Percentiles rank a stretch among this genome's conserved stretches.
These are phyloP conservation scores for Xestia rhomboidea DNA, from an alignment of 2,888 invertebrate genomes.

Conservation along the genomic window DNA sequence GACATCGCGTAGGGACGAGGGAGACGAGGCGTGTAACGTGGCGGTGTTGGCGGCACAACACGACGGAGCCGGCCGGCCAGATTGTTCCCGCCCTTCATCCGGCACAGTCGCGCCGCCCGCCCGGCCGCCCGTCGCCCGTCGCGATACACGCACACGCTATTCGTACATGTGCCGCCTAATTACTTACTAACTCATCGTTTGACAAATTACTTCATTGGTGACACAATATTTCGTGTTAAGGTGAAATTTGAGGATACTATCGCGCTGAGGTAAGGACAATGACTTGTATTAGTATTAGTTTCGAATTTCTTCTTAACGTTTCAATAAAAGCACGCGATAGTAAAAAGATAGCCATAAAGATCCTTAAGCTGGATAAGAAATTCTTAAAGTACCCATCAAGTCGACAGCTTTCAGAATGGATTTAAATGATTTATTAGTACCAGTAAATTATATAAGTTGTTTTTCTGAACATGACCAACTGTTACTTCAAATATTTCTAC, in stretches of 20 bases:
- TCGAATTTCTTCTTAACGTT: constrained; percentile 67
- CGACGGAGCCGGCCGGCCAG: constrained; percentile 69
- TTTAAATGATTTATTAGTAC: constrained; percentile 17
- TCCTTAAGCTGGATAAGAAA: constrained; percentile 68
- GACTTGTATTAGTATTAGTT: constrained; percentile 68
- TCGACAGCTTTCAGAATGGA: constrained; percentile 17
- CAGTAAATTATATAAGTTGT: background rate
- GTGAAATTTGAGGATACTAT: constrained; percentile 67
- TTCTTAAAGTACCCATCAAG: constrained; percentile 45
- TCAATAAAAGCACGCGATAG: constrained; percentile 74
- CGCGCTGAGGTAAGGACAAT: constrained; percentile 71
- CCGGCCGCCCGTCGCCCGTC: constrained; percentile 64
- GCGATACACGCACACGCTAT: constrained; percentile 63
- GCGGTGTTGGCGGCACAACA: constrained; percentile 53
- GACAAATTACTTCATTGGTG: constrained; percentile 69
- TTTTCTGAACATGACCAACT: background rate
- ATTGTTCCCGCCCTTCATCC: constrained; percentile 76
- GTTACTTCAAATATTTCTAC: constrained; percentile 4
- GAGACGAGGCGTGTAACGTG: constrained; percentile 48
- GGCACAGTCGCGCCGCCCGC: constrained; percentile 74
- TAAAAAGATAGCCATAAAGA: constrained; percentile 77
- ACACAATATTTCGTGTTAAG: constrained; percentile 66
- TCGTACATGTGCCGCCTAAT: constrained; percentile 69
- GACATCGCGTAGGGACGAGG: constrained; percentile 15
- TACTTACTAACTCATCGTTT: constrained; percentile 67